Evolutionary conservation across 2,888 invertebrate genomes (phyloP), one percentile per base, ranked within the genome.

Genomic region (Chrysolina americana): DNA sequence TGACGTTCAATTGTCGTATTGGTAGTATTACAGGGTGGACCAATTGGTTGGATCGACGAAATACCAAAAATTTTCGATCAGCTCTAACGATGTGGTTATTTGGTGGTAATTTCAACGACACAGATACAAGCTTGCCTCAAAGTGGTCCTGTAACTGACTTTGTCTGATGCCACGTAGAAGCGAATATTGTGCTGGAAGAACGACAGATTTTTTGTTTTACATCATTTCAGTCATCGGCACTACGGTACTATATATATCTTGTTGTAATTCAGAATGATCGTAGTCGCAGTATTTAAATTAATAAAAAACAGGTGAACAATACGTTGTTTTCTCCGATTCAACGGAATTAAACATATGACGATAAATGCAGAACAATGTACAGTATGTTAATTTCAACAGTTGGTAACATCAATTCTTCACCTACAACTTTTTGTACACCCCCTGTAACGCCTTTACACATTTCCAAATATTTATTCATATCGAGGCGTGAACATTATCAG

Each of bases 141-240:
- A 90, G 93, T 93, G 89, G 92, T 92, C 91, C 92, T 92, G 91
- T 92, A 92, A 90, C 91, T 92, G 90, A 91, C 91, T 90, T 91
- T 90, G 90, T 93, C 93, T 87, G 88, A 59, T 11, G 59, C 59
- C 59, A 59, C 59, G 92, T 92, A 71, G 71, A 75, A 72, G 56
- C 66, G 70, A 48, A 72, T 72, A 72, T 75, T 75, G 92, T 93
- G 93, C 93, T 93, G 93, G 89, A 93, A 93, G 92, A 92, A 92
- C 91, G 91, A 91, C 87, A 89, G 44, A 68, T 76, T 65, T 73
- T 63, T 63, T 48, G 15, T 47, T 41, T 50, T 70, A 79, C n/a
- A 48, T n/a, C 9, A 11, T 68, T 15, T 41, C 36, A 59, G 21
- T 41, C 2, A 41, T 41, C 13, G 41, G n/a, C 68, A 44, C 68